Base-by-base conservation (phyloP, 2,113 vertebrate species). In the Gasterosteus aculeatus region DNA sequence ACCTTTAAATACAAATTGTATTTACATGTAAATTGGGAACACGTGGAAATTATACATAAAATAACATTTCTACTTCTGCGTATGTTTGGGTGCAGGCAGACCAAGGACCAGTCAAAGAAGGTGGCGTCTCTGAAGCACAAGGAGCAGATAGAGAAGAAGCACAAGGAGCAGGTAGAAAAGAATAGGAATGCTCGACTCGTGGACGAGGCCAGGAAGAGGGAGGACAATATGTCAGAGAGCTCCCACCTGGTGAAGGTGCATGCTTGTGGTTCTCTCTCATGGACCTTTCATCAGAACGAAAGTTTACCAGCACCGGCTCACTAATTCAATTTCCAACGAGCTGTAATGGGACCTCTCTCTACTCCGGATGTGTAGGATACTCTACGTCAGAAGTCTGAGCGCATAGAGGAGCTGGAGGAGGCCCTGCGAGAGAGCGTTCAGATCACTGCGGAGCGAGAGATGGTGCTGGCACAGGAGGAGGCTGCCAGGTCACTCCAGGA, bases 401-500 rank as follows among this genome's bases (percentile, higher is more conserved):
- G 98, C 77, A 99, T 99, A 49, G 98, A 99, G 93, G 98, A 99
- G 81, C 86, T 99, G 94, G 98, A 99, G 91, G 98, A 99, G 89
- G 98, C 98, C 66, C 95, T 99, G 86, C 95, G 98, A 90, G 98
- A 99, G 86, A 99, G 98, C 70, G 98, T 99, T 78, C 98, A 99
- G 92, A 99, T 99, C 93, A 99, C 97, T 47, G 97, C 98, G 56
- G 98, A 99, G 92, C 94, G 97, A 57, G 98, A 99, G 95, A 97
- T 99, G 98, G 96, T 99, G 85, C 95, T 99, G 46, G 98, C 98
- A 62, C 98, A 99, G 93, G 97, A 99, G 93, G 98, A 99, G 85
- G 95, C 98, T 81, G 96, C 97, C 87, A 96, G 97, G 91, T 96
- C 93, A 75, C 95, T 93, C 91, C 96, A 97, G 93, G 97, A 99